These are phyloP conservation scores for Cinclus cinclus DNA, from an alignment of 2,113 vertebrate species.

Conservation along the genomic window DNA sequence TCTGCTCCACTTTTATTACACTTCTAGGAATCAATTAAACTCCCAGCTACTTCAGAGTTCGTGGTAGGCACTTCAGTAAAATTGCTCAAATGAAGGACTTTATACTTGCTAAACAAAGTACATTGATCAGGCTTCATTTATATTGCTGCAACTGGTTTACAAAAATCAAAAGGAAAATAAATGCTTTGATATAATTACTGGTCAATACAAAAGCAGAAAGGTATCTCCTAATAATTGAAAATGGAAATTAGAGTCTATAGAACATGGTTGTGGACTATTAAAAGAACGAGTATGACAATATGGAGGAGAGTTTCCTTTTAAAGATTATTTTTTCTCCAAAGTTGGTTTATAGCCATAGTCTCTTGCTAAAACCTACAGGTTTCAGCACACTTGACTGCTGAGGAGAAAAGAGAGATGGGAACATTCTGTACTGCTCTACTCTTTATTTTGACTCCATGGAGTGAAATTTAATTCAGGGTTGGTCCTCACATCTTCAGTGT, in stretches of 20 bases:
- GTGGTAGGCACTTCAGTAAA: conserved; percentile 20
- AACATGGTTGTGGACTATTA: neutral
- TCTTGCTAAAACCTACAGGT: neutral
- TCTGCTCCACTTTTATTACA: conserved; percentile 50
- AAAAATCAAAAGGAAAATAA: neutral
- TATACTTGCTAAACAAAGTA: neutral
- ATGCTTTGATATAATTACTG: neutral
- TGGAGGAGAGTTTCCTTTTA: neutral
- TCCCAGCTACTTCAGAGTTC: conserved; percentile 28
- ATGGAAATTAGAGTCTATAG: neutral
- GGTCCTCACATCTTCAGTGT: neutral
- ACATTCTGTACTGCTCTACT: neutral
- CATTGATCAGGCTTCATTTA: neutral
- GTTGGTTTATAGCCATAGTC: neutral
- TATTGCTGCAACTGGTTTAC: neutral
- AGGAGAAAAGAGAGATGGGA: neutral
- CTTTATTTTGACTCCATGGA: neutral
- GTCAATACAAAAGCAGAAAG: neutral
- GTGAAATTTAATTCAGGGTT: neutral
- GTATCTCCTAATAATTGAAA: neutral
- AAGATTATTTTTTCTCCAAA: neutral
- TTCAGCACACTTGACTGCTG: neutral
- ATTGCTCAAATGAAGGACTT: conserved; percentile 38
- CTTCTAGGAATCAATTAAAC: conserved; percentile 55
- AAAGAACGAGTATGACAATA: neutral